These are phyloP conservation scores for Zaprionus kolodkinae DNA, from an alignment of 1,140 invertebrate species.

Conservation along the genomic window DNA sequence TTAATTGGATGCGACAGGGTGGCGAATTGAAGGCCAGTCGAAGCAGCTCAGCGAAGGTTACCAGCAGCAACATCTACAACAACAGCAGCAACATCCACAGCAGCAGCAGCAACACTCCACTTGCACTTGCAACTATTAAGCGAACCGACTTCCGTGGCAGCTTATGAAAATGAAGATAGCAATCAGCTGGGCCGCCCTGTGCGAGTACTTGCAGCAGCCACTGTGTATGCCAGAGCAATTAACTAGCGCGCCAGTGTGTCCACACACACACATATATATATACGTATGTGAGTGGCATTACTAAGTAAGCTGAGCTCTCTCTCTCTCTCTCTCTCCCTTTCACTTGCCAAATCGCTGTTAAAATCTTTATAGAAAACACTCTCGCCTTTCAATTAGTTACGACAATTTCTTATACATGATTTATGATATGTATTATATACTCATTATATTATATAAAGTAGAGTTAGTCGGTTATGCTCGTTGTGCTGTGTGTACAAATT, in stretches of 20 bases:
- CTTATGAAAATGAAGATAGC: constrained; percentile 14
- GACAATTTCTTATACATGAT: background rate
- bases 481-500: background rate
- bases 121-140: constrained; percentile 18
- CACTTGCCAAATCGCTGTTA: background rate
- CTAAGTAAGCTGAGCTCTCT: background rate
- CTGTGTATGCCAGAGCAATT: constrained; percentile 10
- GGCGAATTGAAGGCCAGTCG: constrained; percentile 45
- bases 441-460: background rate
- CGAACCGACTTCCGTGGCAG: constrained; percentile 29
- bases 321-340: background rate
- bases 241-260: background rate
- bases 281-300: background rate
- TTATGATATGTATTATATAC: background rate
- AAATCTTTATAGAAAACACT: background rate
- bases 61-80: constrained; percentile 4
- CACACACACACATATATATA: background rate
- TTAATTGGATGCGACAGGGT: constrained; percentile 70
- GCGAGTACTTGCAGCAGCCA: too few relatives aligned
- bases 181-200: background rate
- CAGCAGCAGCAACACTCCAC: background rate
- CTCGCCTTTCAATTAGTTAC: background rate
- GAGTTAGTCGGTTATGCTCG: background rate
- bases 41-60: constrained; percentile 34
- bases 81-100: constrained; percentile 6